Evolutionary conservation across 2,113 vertebrate species (phyloP).

Genomic region (Papio anubis): DNA sequence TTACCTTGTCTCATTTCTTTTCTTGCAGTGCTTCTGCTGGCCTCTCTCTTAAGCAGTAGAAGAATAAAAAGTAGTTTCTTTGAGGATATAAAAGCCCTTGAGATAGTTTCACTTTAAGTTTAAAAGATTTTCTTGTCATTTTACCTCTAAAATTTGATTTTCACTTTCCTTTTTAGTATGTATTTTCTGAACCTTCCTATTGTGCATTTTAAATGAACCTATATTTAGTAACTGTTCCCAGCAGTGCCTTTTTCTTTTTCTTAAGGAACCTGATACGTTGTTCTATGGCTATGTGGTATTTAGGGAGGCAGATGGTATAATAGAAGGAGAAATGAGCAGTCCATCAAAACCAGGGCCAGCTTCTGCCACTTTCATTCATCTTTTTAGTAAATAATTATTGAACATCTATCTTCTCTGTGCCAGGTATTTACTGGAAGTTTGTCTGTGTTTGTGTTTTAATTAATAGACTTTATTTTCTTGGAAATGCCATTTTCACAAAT

Average conservation of each 20-base stretch:
- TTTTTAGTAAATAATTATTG: conserved; percentile 38
- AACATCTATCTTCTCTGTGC: neutral
- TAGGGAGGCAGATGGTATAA: neutral
- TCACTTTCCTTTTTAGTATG: neutral
- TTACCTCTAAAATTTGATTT: conserved; percentile 43
- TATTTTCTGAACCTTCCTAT: neutral
- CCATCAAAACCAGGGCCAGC: neutral
- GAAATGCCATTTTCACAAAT: conserved; percentile 22
- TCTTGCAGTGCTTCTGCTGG: neutral
- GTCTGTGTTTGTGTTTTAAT: neutral
- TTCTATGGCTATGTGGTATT: neutral
- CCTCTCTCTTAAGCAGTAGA: neutral
- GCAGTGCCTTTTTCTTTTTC: neutral
- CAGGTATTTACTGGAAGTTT: neutral
- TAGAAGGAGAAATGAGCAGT: neutral
- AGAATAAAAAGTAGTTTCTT: neutral
- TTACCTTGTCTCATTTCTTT: conserved; percentile 13
- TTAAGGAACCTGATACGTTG: neutral
- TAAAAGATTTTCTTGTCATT: conserved; percentile 41
- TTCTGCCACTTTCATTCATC: conserved; percentile 20
- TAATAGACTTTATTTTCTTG: neutral
- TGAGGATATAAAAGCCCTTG: neutral
- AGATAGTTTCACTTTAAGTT: conserved; percentile 44
- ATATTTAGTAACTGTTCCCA: neutral
- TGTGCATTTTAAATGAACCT: conserved; percentile 49